Evolutionary conservation across 2,888 invertebrate genomes (phyloP), one percentile per base, ranked within the genome.

Genomic region (Phengaris arion): DNA sequence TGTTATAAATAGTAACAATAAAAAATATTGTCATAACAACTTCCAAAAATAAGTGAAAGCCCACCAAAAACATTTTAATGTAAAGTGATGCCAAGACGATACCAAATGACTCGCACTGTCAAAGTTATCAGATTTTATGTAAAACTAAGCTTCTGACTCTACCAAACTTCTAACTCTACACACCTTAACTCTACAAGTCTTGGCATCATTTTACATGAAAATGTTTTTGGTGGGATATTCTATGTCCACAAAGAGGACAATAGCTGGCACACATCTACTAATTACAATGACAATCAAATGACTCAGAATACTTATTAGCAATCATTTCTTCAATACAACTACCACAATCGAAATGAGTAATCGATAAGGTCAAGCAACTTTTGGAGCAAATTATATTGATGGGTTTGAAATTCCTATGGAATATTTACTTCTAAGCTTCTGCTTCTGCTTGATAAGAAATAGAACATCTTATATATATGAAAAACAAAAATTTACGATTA

Each of bases 261-360:
- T 64, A 64, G 13, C 64, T 64, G 64, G 35, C 64, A 64, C 35
- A 64, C 35, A 64, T 64, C 9, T 9, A 64, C 35, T 64, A 64
- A 64, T 64, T 35, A 64, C 64, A 64, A 64, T 64, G 64, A 64
- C 35, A 64, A 45, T 64, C 64, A 45, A 64, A 64, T 64, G 64
- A 64, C 35, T 64, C 64, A 64, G 64, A 64, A 64, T 35, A 64
- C 35, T 13, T 64, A 45, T 35, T 13, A 64, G 64, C 64, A 12
- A 64, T 64, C 45, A 35, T 35, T 64, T 64, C 59, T 64, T 45
- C 35, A 13, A 64, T 64, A 9, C 64, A 64, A 64, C 64, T 64
- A 6, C 35, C 4, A 59, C 35, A 5, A 35, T 64, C 59, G 59
- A 5, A 64, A 64, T 64, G 45, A 64, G 6, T 35, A 64, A 64